Evolutionary conservation across 1,140 invertebrate species (phyloP), one percentile per base, ranked within the genome.

Genomic region (Calephelis nemesis): DNA sequence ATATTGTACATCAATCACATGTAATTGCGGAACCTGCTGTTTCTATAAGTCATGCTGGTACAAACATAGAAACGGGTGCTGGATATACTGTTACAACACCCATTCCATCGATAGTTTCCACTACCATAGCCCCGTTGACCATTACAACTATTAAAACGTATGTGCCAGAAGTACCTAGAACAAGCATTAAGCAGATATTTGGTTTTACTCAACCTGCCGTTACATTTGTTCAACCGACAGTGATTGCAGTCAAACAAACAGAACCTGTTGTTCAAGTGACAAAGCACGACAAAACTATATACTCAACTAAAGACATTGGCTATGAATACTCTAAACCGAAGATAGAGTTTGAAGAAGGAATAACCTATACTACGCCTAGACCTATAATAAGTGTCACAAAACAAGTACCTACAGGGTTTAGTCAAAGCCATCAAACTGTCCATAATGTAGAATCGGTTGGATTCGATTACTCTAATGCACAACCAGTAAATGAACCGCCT

Each of bases 321-420:
- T 93, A 93, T 65, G 77, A 83, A 42, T 92, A 93, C 65, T 81
- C 86, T 1, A 91, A 88, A 76, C 92, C 93, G 10, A 80, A 69
- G 48, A 78, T 91, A 30, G 75, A 81, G 52, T 92, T 92, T 68
- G 82, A 88, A 72, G 88, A 90, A 63, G 81, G 82, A 49, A 71
- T 90, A 45, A 77, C 79, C 12, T 85, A 85, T 67, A 79, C 81
- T 42, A 90, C 82, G 45, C 69, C 80, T 12, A 67, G 79, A 7
- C 84, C 87, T 30, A 69, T 71, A 15, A 72, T 84, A 45, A 72
- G 72, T 66, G 78, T 88, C 13, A 82, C 87, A 7, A 85, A 82
- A n/a, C 82, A 78, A 58, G 76, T 77, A 70, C 84, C 87, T 12
- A 78, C 80, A 77, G 78, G 76, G 4, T 84, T 86, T 67, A 76